phyloP scores from a whole-genome alignment of 2,888 invertebrate species.

The Branchellion lobata region DNA sequence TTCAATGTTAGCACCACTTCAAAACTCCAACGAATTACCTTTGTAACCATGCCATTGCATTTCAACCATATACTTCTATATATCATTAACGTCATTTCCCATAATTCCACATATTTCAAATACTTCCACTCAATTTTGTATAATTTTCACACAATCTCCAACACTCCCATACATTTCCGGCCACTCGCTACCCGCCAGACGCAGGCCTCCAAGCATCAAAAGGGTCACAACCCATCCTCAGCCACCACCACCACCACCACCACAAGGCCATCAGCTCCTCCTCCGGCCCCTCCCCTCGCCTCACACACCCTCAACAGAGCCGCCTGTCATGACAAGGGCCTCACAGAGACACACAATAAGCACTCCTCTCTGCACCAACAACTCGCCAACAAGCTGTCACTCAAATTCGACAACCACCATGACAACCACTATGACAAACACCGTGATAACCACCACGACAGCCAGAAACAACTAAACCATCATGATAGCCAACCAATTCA shows the following conservation, averaged over 20 bases:
- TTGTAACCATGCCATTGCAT: too few species aligned
- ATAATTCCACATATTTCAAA: too few species aligned
- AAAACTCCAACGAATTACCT: too few species aligned
- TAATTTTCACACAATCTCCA: too few species aligned
- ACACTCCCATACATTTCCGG: too few species aligned
- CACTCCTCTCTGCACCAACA: neutral
- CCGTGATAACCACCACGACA: too few species aligned
- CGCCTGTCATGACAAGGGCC: neutral
- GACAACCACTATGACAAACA: too few species aligned
- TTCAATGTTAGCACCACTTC: too few species aligned
- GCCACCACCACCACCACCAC: neutral
- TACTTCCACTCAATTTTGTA: too few species aligned
- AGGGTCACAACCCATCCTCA: neutral
- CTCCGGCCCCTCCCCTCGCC: conserved; percentile 37
- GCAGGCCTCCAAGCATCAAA: neutral
- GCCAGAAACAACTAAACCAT: neutral
- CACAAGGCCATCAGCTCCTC: conserved; percentile 20
- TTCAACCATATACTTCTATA: too few species aligned
- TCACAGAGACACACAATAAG: neutral
- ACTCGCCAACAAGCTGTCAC: neutral
- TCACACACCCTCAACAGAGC: neutral
- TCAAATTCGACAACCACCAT: neutral
- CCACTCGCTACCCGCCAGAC: too few species aligned
- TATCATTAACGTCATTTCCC: too few species aligned
- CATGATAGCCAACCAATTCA: neutral